These are phyloP conservation scores for Fopius arisanus DNA, from an alignment of 1,140 invertebrate genomes.

Conservation along the genomic window DNA sequence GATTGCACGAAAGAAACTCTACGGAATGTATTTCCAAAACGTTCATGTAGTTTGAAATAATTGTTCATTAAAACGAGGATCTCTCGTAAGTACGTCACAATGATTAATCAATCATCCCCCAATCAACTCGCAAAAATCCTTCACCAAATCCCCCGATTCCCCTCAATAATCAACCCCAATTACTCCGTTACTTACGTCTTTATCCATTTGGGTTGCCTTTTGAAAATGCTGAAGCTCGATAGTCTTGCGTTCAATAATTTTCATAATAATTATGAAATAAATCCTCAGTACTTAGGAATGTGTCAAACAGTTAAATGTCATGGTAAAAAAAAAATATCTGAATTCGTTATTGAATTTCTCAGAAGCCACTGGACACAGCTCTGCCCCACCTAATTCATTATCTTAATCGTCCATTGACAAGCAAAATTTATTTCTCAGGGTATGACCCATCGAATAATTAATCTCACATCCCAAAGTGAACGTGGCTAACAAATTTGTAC, in stretches of 20 bases:
- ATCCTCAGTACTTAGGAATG: slow-evolving; percentile 28
- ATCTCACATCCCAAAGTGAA: slow-evolving; percentile 47
- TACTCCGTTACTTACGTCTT: not conserved
- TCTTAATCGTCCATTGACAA: slow-evolving; percentile 22
- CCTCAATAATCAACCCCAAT: slow-evolving; percentile 2
- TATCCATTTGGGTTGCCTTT: not conserved
- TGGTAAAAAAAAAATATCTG: slow-evolving; percentile 20
- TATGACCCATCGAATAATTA: slow-evolving; percentile 20
- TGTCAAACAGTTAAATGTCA: slow-evolving; percentile 30
- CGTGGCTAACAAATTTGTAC: slow-evolving; percentile 65
- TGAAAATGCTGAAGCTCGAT: slow-evolving; percentile 8
- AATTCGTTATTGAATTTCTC: slow-evolving; percentile 10
- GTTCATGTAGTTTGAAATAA: not conserved
- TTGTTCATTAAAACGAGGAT: not conserved
- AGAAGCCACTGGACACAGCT: not conserved
- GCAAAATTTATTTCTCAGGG: slow-evolving; percentile 8
- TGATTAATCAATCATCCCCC: not conserved
- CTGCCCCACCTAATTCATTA: not conserved
- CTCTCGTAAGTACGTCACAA: slow-evolving; percentile 2
- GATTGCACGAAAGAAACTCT: not conserved
- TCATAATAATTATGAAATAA: not conserved
- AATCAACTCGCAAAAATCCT: not conserved
- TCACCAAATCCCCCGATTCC: slow-evolving; percentile 1
- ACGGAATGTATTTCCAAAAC: not conserved
- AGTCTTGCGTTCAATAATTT: not conserved